A percentile compares a stretch with the other conserved stretches of the same genome.
Conservation (phyloP, 1,140 invertebrate genomes). For the Drosophila repleta region DNA sequence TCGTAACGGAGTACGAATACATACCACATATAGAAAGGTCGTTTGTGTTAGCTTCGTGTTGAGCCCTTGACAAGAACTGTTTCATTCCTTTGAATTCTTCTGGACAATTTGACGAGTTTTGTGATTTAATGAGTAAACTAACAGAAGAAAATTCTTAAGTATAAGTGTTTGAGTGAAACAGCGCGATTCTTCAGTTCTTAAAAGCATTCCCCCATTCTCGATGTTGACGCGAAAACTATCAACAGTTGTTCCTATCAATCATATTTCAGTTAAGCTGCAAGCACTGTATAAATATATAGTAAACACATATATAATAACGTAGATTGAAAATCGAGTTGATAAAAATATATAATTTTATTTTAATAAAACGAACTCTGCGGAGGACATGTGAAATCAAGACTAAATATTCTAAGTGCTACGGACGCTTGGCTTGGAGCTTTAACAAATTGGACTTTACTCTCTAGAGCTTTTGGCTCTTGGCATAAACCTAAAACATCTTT, state of each 20-base stretch:
- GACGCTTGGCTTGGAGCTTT: too few species aligned
- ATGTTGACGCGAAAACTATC: conserved; percentile 1
- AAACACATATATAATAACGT: too few species aligned
- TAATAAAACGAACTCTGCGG: too few species aligned
- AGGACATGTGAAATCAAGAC: too few species aligned
- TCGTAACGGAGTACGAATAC: background rate
- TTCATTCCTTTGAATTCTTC: background rate
- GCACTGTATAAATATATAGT: conserved; percentile 22
- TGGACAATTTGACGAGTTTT: background rate
- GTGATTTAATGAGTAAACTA: too few species aligned
- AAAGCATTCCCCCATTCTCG: background rate
- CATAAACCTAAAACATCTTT: too few species aligned
- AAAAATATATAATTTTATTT: too few species aligned
- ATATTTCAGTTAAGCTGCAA: background rate
- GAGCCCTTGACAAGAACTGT: too few species aligned
- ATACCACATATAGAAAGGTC: conserved; percentile 14
- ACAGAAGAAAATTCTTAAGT: background rate
- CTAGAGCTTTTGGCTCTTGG: too few species aligned
- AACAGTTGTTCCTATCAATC: background rate
- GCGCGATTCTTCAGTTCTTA: background rate
- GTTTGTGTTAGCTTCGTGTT: background rate
- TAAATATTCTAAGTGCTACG: too few species aligned
- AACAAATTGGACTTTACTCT: too few species aligned
- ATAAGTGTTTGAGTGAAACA: background rate
- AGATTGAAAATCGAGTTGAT: too few species aligned